These are phyloP conservation scores for Apodemia mormo DNA, from an alignment of 2,888 invertebrate genomes.

Conservation along the genomic window DNA sequence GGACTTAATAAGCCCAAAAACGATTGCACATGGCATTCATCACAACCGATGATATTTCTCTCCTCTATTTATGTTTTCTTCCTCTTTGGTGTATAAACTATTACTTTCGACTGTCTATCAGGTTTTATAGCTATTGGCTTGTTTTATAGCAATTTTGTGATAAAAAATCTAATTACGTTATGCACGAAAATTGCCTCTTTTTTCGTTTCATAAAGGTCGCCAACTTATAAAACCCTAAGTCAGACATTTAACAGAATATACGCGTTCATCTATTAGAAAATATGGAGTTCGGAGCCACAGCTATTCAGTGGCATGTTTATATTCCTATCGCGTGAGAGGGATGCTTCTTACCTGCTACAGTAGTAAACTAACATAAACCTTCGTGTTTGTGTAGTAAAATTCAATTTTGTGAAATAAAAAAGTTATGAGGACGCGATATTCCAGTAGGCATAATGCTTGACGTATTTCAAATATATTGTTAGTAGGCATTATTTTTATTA, in stretches of 20 bases:
- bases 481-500: conserved; percentile 48
- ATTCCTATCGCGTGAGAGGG: conserved; percentile 50
- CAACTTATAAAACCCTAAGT: conserved; percentile 53
- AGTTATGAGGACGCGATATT: conserved; percentile 47
- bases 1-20: too few relatives aligned
- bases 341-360: conserved; percentile 38
- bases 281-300: conserved; percentile 54
- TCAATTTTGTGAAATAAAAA: conserved; percentile 43
- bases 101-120: too few relatives aligned
- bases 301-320: conserved; percentile 48
- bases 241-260: conserved; percentile 74
- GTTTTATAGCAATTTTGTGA: too few relatives aligned
- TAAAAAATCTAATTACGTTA: too few relatives aligned
- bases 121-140: too few relatives aligned
- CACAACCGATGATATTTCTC: too few relatives aligned
- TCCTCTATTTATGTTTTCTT: too few relatives aligned
- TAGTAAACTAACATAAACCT: conserved; percentile 47
- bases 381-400: conserved; percentile 47
- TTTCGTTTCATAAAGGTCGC: background rate
- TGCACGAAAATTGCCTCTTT: too few relatives aligned
- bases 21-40: too few relatives aligned
- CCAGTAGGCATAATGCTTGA: conserved; percentile 57
- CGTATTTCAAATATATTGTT: conserved; percentile 62
- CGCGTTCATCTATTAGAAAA: conserved; percentile 73
- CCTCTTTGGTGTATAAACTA: too few relatives aligned